phyloP scores from a whole-genome alignment of 2,888 invertebrate genomes.

The Drosophila emarginata region DNA sequence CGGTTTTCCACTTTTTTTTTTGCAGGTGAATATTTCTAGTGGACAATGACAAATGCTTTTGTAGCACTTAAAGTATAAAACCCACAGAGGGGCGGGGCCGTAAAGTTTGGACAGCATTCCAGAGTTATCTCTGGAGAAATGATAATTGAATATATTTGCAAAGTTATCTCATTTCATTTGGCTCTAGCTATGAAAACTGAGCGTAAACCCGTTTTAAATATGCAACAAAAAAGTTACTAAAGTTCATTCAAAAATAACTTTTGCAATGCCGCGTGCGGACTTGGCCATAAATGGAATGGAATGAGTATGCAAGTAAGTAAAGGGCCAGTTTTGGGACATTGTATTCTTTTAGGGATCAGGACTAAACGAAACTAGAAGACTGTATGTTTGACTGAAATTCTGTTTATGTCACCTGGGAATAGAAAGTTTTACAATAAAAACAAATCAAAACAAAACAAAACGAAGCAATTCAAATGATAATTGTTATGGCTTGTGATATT shows the following conservation, averaged over 20 bases:
- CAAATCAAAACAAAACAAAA: conserved; percentile 21
- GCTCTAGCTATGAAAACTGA: conserved; percentile 16
- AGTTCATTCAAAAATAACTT: conserved; percentile 59
- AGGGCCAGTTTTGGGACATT: neutral
- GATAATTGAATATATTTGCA: conserved; percentile 69
- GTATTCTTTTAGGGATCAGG: conserved; percentile 4
- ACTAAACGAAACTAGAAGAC: neutral
- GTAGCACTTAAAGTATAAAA: conserved; percentile 12
- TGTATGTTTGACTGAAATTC: neutral
- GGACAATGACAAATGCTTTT: conserved; percentile 53
- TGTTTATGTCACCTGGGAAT: conserved; percentile 10
- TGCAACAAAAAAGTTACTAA: conserved; percentile 63
- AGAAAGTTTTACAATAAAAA: conserved; percentile 42
- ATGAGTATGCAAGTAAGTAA: neutral
- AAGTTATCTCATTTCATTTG: conserved; percentile 64
- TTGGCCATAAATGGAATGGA: conserved; percentile 20
- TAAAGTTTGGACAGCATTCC: conserved; percentile 24
- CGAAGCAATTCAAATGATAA: conserved; percentile 53
- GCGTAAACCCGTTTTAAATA: conserved; percentile 63
- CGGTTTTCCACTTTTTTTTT: conserved; percentile 34
- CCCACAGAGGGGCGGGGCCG: neutral
- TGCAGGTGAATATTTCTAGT: conserved; percentile 44
- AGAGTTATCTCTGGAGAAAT: conserved; percentile 30
- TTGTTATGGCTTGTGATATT: conserved; percentile 48
- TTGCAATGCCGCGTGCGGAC: conserved; percentile 42